These are phyloP conservation scores for Sphenopsis melanotis DNA, from an alignment of 2,797 vertebrate species.

Conservation along the genomic window DNA sequence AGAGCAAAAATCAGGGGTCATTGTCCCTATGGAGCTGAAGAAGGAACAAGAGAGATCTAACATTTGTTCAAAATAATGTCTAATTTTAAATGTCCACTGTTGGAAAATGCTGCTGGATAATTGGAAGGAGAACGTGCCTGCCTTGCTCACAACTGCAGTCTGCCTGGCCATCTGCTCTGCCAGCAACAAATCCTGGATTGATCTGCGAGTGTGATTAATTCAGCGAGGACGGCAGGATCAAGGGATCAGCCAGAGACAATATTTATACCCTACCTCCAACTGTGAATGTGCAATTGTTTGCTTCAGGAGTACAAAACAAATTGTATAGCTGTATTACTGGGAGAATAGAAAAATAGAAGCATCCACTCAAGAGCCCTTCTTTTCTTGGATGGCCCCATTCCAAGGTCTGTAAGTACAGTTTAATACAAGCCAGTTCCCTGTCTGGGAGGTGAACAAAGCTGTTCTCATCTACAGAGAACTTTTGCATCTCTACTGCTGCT, in stretches of 20 bases:
- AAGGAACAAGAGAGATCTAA: background rate
- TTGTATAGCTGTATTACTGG: background rate
- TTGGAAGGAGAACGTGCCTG: background rate
- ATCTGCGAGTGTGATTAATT: conserved; percentile 32
- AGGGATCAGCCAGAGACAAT: conserved; percentile 36
- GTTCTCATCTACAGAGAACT: background rate
- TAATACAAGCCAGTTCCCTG: background rate
- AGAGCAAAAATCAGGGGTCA: background rate
- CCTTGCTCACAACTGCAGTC: background rate
- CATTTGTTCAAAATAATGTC: background rate
- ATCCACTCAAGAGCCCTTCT: background rate
- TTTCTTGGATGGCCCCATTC: background rate
- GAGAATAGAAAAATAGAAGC: background rate
- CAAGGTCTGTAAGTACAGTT: background rate
- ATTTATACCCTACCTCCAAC: conserved; percentile 34
- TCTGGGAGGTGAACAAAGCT: background rate
- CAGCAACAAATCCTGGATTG: conserved; percentile 46
- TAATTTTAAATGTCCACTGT: background rate
- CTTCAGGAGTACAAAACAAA: conserved; percentile 19
- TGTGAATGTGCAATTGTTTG: conserved; percentile 34
- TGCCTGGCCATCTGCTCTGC: conserved; percentile 50
- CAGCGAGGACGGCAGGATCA: background rate
- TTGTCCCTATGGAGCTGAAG: background rate
- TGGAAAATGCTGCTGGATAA: conserved; percentile 4
- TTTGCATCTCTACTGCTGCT: background rate